Base-by-base conservation (phyloP, 1,140 invertebrate species). In the Papilio dardanus region DNA sequence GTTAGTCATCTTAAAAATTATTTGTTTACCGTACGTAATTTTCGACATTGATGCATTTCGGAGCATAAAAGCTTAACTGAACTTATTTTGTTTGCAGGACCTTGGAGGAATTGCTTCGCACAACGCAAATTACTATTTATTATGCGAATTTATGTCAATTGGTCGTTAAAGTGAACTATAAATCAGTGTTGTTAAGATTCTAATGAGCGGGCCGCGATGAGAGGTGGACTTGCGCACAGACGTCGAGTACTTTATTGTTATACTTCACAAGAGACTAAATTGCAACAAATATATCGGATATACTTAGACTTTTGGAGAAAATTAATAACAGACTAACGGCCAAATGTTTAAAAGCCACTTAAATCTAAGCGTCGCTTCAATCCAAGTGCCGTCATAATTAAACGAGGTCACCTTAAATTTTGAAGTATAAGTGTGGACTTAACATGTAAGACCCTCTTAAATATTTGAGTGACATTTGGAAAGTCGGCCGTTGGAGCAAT, bases 61-160 rank as follows among this genome's bases (percentile, higher is more conserved):
- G 6, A n/a, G 3, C n/a, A 12, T 35, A 66, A 33, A 33, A 33
- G 65, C 31, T 66, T 35, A 66, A 4, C 24, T 62, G 21, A 62
- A 62, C 24, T 62, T 62, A 62, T 21, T 5, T 21, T 3, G n/a
- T 40, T 69, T 69, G 67, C 35, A 24, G 33, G 67, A 54, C 71
- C 46, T 73, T 73, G 71, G 33, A 24, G 40, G 28, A 46, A 42
- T 30, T n/a, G 68, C 30, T 58, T 54, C 42, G 46, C 28, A 24
- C 71, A 73, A 73, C 71, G 30, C 71, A 73, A 73, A 73, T 73
- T 73, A 73, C 28, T 73, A 73, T 73, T 73, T 73, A 73, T 73
- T 73, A 33, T 58, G 71, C 71, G 46, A 73, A 73, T 73, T 73
- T 58, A 73, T 73, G 71, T 73, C 71, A 73, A 73, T 73, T 73